These are phyloP conservation scores for Ia io DNA, from an alignment of 2,113 vertebrate genomes.

Conservation along the genomic window DNA sequence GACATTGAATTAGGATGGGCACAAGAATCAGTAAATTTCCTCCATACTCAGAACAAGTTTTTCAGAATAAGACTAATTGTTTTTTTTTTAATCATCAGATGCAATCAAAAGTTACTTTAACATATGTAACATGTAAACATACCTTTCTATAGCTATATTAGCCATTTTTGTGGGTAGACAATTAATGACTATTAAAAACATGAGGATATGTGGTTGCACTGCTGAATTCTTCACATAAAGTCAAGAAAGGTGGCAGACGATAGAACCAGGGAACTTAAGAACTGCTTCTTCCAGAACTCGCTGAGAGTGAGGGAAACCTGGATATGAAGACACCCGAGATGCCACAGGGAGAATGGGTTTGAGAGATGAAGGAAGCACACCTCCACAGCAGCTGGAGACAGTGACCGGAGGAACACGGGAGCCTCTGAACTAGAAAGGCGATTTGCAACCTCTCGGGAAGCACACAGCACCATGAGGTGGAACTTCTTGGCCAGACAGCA, in stretches of 20 bases:
- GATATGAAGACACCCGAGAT: background rate
- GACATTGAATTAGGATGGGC: accelerated
- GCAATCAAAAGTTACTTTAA: background rate
- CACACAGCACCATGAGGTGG: background rate
- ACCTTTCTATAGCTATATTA: background rate
- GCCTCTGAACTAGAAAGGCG: background rate
- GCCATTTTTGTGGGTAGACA: background rate
- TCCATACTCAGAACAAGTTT: background rate
- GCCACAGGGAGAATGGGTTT: background rate
- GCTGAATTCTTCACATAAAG: background rate
- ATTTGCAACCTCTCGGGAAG: background rate
- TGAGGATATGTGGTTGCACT: background rate
- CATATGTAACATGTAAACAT: background rate
- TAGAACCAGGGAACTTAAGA: background rate
- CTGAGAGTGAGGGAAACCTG: background rate
- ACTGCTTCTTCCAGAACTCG: background rate
- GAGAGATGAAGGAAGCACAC: background rate
- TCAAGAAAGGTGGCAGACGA: background rate
- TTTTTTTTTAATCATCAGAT: background rate
- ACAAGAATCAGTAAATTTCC: background rate
- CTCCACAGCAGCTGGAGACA: background rate
- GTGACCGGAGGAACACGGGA: background rate
- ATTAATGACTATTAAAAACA: background rate
- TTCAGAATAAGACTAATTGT: background rate
- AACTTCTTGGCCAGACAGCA: background rate